Conservation (phyloP, 2,113 vertebrate species). For the Sebastes schlegelii region DNA sequence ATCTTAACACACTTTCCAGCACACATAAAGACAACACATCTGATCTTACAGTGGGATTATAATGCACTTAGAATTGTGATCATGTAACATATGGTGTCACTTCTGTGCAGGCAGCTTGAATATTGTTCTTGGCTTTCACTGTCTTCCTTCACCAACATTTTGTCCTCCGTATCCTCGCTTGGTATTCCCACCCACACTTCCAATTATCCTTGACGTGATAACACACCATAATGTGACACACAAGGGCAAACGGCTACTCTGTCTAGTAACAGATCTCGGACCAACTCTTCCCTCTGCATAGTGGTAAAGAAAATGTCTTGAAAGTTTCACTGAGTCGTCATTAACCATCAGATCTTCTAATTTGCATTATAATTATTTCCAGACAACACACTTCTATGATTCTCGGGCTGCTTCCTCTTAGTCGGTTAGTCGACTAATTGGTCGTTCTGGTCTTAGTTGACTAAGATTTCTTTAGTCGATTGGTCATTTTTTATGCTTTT, state of each 20-base stretch:
- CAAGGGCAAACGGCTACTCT: slow-evolving; percentile 77
- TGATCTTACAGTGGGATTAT: neutral
- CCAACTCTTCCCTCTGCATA: slow-evolving; percentile 24
- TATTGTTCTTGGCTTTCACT: slow-evolving; percentile 39
- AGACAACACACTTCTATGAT: neutral
- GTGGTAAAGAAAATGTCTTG: slow-evolving; percentile 7
- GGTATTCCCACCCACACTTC: slow-evolving; percentile 81
- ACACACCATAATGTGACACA: slow-evolving; percentile 82
- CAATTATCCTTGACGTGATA: slow-evolving; percentile 84
- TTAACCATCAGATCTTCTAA: slow-evolving; percentile 1
- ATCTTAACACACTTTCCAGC: neutral
- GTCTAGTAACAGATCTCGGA: slow-evolving; percentile 59
- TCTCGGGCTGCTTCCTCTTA: too few relatives aligned
- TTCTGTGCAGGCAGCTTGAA: slow-evolving; percentile 32
- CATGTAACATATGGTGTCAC: slow-evolving; percentile 22
- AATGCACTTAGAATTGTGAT: neutral
- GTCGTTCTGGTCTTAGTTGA: too few relatives aligned
- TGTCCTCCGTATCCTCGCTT: slow-evolving; percentile 67
- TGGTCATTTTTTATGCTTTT: too few relatives aligned
- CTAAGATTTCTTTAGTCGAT: too few relatives aligned
- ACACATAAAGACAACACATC: neutral
- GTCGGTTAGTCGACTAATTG: too few relatives aligned
- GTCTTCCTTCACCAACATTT: slow-evolving; percentile 50
- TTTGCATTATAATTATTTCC: slow-evolving; percentile 22
- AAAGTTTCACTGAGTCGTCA: slow-evolving; percentile 11